A percentile compares a stretch with the other conserved stretches of the same genome.
Evolutionary conservation across 2,888 invertebrate species (phyloP).

Genomic region (Chloromyia formosa): DNA sequence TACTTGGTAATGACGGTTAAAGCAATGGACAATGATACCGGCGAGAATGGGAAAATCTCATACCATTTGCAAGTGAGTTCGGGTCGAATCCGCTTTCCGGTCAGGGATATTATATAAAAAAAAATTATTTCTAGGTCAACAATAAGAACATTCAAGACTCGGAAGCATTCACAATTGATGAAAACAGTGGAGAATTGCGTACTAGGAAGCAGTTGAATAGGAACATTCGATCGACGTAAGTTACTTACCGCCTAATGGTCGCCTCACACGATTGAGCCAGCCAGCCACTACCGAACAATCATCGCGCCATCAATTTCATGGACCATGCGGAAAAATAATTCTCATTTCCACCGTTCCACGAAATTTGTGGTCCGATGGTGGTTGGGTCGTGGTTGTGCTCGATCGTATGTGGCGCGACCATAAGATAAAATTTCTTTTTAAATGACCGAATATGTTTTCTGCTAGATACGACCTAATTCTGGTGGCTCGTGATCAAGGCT

Average conservation of each 20-base stretch:
- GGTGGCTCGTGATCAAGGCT: conserved; percentile 85
- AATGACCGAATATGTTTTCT: not conserved
- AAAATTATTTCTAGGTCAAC: conserved; percentile 52
- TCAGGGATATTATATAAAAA: not conserved
- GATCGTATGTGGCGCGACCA: not conserved
- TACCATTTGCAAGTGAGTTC: conserved; percentile 79
- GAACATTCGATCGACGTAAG: conserved; percentile 70
- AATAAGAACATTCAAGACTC: conserved; percentile 82
- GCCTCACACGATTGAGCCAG: not conserved
- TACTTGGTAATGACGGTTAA: conserved; percentile 82
- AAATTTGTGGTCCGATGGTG: no score
- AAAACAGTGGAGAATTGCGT: conserved; percentile 80
- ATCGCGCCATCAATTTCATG: no score
- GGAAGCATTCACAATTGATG: conserved; percentile 81
- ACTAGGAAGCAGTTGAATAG: conserved; percentile 83
- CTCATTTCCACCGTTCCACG: no score
- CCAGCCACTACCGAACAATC: conserved; percentile 30
- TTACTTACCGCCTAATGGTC: no score
- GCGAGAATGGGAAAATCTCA: conserved; percentile 83
- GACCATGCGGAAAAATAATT: no score
- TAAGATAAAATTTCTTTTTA: not conserved
- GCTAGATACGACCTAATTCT: conserved; percentile 71
- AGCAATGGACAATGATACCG: conserved; percentile 83
- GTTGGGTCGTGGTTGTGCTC: no score
- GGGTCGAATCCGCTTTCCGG: not conserved